Evolutionary conservation across 53 echinoderm and acorn worm genomes (phyloP).

Genomic region (Paracentrotus lividus): DNA sequence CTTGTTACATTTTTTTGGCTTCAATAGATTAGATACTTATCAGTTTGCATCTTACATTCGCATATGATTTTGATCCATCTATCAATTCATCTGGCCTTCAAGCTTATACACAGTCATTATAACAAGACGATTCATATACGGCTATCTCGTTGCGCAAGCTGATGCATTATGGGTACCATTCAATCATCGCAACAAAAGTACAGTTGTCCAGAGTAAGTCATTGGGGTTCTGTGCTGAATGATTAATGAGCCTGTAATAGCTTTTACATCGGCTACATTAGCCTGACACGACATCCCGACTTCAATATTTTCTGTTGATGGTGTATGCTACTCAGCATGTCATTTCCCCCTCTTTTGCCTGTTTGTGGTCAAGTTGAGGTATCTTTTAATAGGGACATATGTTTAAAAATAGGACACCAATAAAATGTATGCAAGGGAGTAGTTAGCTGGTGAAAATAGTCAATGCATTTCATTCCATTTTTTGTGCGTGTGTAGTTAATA

Average conservation of each 20-base stretch:
- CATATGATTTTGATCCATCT: too few relatives aligned
- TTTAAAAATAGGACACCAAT: too few relatives aligned
- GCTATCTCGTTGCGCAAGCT: background rate
- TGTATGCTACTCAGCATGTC: background rate
- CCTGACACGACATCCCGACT: background rate
- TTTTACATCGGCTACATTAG: background rate
- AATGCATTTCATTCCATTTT: too few relatives aligned
- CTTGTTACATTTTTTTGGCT: too few relatives aligned
- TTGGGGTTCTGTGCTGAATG: background rate
- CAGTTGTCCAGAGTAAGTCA: background rate
- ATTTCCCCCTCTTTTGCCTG: background rate
- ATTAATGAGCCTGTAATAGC: constrained; percentile 25
- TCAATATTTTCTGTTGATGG: background rate
- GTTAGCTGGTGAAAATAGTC: too few relatives aligned
- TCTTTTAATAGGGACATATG: too few relatives aligned
- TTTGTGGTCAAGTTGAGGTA: too few relatives aligned
- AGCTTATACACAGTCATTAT: background rate
- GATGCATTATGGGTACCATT: constrained; percentile 33
- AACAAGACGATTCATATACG: background rate
- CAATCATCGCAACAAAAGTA: background rate
- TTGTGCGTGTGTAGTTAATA: too few relatives aligned
- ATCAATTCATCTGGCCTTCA: background rate
- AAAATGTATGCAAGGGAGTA: too few relatives aligned
- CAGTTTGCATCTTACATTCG: too few relatives aligned
- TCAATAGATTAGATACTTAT: too few relatives aligned